Conservation (phyloP, 92 coral and sea anemone genomes). For the Parazoanthus darwini region DNA sequence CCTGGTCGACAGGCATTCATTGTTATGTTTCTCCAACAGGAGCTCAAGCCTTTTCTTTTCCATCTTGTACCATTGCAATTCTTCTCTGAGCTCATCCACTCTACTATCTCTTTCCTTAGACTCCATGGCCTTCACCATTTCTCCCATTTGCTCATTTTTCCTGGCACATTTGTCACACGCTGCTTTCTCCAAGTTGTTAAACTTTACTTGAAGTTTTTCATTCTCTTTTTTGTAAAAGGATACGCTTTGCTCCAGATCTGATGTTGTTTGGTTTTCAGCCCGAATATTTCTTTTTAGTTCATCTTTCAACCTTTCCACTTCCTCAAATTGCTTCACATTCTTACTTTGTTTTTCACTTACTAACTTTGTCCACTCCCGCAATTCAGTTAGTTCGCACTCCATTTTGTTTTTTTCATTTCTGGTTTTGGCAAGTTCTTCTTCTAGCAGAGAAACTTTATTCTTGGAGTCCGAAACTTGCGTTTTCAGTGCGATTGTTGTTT, state of each 20-base stretch:
- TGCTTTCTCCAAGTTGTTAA: slow-evolving; percentile 18
- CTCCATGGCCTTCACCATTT: neutral
- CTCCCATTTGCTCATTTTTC: neutral
- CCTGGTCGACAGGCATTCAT: neutral
- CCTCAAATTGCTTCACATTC: slow-evolving; percentile 15
- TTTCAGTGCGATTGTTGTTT: slow-evolving; percentile 22
- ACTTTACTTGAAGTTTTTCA: slow-evolving; percentile 34
- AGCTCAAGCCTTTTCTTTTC: slow-evolving; percentile 39
- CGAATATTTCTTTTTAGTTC: slow-evolving; percentile 10
- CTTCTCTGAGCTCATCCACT: slow-evolving; percentile 32
- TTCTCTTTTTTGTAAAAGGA: slow-evolving; percentile 33
- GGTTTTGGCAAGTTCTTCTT: slow-evolving; percentile 48
- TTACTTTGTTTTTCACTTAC: slow-evolving; percentile 26
- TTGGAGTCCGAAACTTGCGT: slow-evolving; percentile 19
- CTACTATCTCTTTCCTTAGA: slow-evolving; percentile 15
- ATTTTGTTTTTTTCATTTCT: slow-evolving; percentile 53
- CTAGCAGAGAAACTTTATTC: slow-evolving; percentile 23
- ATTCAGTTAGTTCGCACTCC: slow-evolving; percentile 25
- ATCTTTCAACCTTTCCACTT: slow-evolving; percentile 11
- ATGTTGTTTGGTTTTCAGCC: neutral
- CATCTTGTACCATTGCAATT: slow-evolving; percentile 31
- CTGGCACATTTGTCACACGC: neutral
- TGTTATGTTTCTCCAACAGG: slow-evolving; percentile 17
- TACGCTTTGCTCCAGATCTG: slow-evolving; percentile 26
- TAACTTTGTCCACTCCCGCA: slow-evolving; percentile 13